These are phyloP conservation scores for Octodon degus DNA, from an alignment of 2,113 vertebrate species.

Conservation along the genomic window DNA sequence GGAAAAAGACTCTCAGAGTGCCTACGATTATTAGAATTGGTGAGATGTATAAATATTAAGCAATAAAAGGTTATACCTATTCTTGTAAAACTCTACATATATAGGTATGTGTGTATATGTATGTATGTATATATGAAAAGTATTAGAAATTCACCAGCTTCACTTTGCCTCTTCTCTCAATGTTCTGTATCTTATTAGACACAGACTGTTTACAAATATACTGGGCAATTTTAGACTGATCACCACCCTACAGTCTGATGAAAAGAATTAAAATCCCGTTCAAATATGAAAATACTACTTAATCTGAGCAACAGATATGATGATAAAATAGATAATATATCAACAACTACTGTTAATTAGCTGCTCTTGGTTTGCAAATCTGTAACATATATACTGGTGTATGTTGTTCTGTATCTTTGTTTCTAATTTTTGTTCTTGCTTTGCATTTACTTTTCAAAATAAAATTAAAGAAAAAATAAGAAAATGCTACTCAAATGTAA, in stretches of 20 bases:
- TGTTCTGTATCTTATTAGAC: not conserved
- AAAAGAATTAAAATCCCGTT: not conserved
- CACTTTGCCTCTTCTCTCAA: not conserved
- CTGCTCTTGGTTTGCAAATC: too few relatives aligned
- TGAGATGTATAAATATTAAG: not conserved
- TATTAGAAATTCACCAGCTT: not conserved
- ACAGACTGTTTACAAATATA: not conserved
- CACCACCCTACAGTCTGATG: not conserved
- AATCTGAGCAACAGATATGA: not conserved
- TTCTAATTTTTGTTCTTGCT: too few relatives aligned
- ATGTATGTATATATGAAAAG: not conserved
- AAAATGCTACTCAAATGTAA: slow-evolving; percentile 47
- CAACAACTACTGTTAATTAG: too few relatives aligned
- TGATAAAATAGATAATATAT: too few relatives aligned
- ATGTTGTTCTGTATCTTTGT: too few relatives aligned
- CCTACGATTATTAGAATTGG: not conserved
- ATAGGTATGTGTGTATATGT: not conserved
- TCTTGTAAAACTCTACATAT: not conserved
- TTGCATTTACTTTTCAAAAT: too few relatives aligned
- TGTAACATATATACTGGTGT: too few relatives aligned
- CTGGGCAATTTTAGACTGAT: not conserved
- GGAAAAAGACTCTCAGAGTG: not conserved
- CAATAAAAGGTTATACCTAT: not conserved
- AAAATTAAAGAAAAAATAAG: too few relatives aligned
- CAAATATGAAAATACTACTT: slow-evolving; percentile 26